Conservation (phyloP, 1,140 invertebrate species). For the Psix sp. region DNA sequence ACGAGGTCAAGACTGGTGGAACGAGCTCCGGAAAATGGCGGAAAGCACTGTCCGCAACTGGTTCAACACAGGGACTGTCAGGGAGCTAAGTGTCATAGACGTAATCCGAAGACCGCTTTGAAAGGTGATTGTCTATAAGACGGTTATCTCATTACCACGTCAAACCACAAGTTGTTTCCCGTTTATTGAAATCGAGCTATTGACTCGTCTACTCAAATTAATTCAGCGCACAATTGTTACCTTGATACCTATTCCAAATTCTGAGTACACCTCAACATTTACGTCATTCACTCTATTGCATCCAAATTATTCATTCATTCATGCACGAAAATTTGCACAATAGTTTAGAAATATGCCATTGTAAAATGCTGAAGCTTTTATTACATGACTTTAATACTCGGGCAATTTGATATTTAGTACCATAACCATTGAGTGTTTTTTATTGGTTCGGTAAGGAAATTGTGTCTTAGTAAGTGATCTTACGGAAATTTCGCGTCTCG, state of each 20-base stretch:
- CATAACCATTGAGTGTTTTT: too few species aligned
- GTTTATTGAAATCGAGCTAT: constrained; percentile 27
- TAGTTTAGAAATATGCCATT: too few species aligned
- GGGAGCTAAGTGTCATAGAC: constrained; percentile 82
- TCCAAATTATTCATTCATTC: constrained; percentile 15
- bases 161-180: constrained; percentile 28
- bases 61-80: constrained; percentile 86
- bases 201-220: constrained; percentile 22
- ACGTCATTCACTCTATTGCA: constrained; percentile 8
- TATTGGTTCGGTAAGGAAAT: too few species aligned
- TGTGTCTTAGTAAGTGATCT: too few species aligned
- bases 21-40: constrained; percentile 84
- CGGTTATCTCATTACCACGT: constrained; percentile 39
- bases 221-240: constrained; percentile 26
- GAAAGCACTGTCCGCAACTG: constrained; percentile 85
- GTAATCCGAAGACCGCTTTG: constrained; percentile 83
- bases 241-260: background rate
- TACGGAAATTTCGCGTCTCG: too few species aligned
- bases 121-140: constrained; percentile 79
- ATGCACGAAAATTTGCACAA: background rate
- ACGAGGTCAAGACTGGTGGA: constrained; percentile 81
- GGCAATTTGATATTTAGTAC: too few species aligned
- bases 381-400: too few species aligned
- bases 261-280: constrained; percentile 8
- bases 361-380: too few species aligned